Evolutionary conservation across 1,140 invertebrate genomes (phyloP).

Genomic region (Tenebrio molitor): DNA sequence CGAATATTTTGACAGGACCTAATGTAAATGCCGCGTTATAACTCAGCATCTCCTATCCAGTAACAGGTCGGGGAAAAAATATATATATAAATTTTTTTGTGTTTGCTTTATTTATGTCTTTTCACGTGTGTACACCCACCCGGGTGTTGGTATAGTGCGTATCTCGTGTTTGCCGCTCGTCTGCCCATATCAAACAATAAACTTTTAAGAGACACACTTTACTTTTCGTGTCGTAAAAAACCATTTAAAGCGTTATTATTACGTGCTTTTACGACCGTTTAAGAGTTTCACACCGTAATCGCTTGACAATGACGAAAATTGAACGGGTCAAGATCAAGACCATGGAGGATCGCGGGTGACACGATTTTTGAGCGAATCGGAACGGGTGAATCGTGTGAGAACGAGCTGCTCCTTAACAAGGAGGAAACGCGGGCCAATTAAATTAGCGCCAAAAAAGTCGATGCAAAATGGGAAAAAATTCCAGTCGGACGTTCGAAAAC

Average conservation of each 20-base stretch:
- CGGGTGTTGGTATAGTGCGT: slow-evolving; percentile 16
- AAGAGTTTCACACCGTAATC: not conserved
- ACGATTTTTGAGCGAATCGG: not conserved
- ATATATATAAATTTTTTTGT: slow-evolving; percentile 10
- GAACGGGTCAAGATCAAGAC: not conserved
- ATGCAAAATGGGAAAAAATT: no score
- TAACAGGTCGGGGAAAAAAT: slow-evolving; percentile 19
- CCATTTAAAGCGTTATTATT: slow-evolving; percentile 3
- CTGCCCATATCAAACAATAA: slow-evolving; percentile 7
- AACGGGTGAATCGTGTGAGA: not conserved
- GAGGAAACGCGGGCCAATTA: no score
- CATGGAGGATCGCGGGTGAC: not conserved
- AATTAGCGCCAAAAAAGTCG: not conserved
- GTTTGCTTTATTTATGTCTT: slow-evolving; percentile 37
- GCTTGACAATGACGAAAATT: not conserved
- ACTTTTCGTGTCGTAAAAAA: slow-evolving; percentile 20
- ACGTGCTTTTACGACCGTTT: not conserved
- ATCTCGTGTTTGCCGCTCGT: slow-evolving; percentile 10
- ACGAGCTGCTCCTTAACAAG: not conserved
- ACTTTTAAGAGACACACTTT: slow-evolving; percentile 14
- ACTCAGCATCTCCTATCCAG: slow-evolving; percentile 10
- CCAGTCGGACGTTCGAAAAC: no score
- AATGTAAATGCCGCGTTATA: slow-evolving; percentile 36
- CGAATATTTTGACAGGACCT: slow-evolving; percentile 42
- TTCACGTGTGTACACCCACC: slow-evolving; percentile 15